phyloP scores from a whole-genome alignment of 2,797 vertebrate species.

The Anabas testudineus region DNA sequence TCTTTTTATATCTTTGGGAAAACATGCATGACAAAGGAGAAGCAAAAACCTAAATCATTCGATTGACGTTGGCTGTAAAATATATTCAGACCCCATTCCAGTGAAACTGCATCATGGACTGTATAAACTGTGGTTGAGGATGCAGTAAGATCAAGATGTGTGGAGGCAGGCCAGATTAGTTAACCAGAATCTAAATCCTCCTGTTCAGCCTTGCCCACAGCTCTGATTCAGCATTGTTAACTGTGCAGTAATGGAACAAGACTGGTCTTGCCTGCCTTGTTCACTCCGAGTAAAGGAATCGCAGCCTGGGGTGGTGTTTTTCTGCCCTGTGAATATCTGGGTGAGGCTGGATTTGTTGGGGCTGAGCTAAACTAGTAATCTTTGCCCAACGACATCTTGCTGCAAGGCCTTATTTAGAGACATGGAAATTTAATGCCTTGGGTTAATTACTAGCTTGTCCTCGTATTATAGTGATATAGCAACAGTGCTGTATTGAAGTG shows the following conservation, averaged over 20 bases:
- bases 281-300: conserved; percentile 56
- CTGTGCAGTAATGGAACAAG: conserved; percentile 46
- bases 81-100: conserved; percentile 29
- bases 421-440: conserved; percentile 6
- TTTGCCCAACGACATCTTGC: not conserved
- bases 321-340: conserved; percentile 3
- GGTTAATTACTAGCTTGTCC: conserved; percentile 24
- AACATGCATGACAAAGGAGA: not conserved
- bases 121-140: conserved; percentile 57
- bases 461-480: conserved; percentile 53
- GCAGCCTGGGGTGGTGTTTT: conserved; percentile 44
- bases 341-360: conserved; percentile 12
- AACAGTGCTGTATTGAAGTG: conserved; percentile 7
- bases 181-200: conserved; percentile 53
- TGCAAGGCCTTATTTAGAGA: conserved; percentile 13
- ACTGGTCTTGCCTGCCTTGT: conserved; percentile 45
- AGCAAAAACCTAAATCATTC: too few relatives aligned
- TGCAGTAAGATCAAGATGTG: not conserved
- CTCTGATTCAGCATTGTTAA: conserved; percentile 34
- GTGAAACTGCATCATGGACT: conserved; percentile 4
- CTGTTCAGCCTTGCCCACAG: conserved; percentile 47
- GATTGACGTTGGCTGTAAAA: not conserved
- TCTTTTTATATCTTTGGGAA: not conserved
- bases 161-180: conserved; percentile 41
- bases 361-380: conserved; percentile 21